Evolutionary conservation across 2,113 vertebrate genomes (phyloP), one percentile per base, ranked within the genome.

Genomic region (Piaya cayana): DNA sequence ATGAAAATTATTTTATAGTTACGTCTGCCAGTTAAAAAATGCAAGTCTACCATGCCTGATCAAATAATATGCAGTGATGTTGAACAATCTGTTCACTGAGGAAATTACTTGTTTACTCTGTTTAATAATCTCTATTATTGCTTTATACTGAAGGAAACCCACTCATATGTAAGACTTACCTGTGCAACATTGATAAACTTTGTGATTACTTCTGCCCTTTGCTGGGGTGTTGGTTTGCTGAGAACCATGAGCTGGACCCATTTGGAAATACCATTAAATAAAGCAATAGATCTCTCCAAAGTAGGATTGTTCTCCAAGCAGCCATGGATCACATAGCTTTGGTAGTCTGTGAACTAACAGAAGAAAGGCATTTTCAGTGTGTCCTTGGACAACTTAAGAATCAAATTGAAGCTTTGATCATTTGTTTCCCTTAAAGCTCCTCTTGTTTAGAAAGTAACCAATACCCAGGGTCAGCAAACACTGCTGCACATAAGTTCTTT

Each of bases 241-340:
- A 99, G 99, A 90, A 99, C 99, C 99, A 99, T 99, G 91, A 99
- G 97, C 86, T 99, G 99, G 72, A 99, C 99, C 99, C 99, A 99
- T 94, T 99, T 99, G 21, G 99, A 99, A 87, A 99, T 98, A 7
- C 99, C 99, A 30, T 99, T 99, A 97, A 99, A 99, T 94, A 99
- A 97, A 83, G 99, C 98, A 68, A 99, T 99, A 91, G 99, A 99
- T 87, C 99, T 98, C 96, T 99, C 99, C 97, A 99, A 96, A 32
- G 99, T 99, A 6, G 99, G 98, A 83, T 99, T 99, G 92, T 99
- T 98, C 82, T 99, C 98, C 96, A 99, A 94, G 95, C 98, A 99
- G 64, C 99, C 98, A 11, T 99, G 99, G 91, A 98, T 98, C 88
- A 99, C 99, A 20, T 99, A 99, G 84, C 99, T 99, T 93, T 99